phyloP scores from a whole-genome alignment of 2,888 invertebrate species.

The Limenitis camilla region DNA sequence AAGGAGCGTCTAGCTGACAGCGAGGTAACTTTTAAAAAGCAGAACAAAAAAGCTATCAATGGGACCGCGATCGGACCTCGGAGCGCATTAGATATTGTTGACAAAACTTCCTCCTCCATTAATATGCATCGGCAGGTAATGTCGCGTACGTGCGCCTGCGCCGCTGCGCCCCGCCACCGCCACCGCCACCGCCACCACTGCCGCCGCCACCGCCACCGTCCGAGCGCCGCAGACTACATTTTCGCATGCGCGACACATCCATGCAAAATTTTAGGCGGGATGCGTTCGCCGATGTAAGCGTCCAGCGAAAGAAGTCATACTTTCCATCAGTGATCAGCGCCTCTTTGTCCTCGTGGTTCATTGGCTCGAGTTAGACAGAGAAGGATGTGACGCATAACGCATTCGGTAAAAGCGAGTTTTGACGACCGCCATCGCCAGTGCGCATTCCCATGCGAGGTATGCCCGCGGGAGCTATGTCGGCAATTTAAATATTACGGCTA shows the following conservation, averaged over 20 bases:
- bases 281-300: conserved; percentile 60
- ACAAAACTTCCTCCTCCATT: conserved; percentile 72
- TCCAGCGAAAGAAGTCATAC: conserved; percentile 57
- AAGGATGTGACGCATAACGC: conserved; percentile 53
- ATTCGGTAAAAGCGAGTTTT: conserved; percentile 70
- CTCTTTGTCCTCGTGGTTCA: conserved; percentile 50
- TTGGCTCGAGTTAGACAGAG: conserved; percentile 56
- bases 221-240: conserved; percentile 39
- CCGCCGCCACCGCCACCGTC: no score
- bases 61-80: conserved; percentile 54
- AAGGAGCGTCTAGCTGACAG: conserved; percentile 51
- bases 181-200: no score
- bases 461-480: conserved; percentile 69
- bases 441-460: conserved; percentile 72
- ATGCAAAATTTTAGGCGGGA: conserved; percentile 74
- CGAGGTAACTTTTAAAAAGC: conserved; percentile 50
- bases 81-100: conserved; percentile 74
- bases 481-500: conserved; percentile 73
- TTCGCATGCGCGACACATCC: conserved; percentile 70
- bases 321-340: conserved; percentile 53
- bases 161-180: conserved; percentile 36
- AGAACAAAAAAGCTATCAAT: conserved; percentile 64
- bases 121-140: conserved; percentile 72
- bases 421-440: conserved; percentile 65
- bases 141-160: conserved; percentile 59